These are phyloP conservation scores for Paramuricea clavata DNA, from an alignment of 92 coral and sea anemone genomes.

Conservation along the genomic window DNA sequence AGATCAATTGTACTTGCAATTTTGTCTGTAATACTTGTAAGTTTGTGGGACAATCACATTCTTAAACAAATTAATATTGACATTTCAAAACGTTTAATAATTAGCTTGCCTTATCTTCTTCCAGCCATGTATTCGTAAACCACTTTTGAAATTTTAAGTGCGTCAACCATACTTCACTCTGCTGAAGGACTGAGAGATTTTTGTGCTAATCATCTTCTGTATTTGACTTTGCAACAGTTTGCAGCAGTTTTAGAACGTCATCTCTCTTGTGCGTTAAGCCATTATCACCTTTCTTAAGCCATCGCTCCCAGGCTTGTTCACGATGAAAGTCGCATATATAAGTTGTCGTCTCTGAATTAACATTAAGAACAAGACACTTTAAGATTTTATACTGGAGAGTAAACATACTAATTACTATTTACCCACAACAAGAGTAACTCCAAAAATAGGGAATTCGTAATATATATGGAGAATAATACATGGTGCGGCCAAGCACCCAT, in stretches of 20 bases:
- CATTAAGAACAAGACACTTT: too few species aligned
- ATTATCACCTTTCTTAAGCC: constrained; percentile 56
- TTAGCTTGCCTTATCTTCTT: constrained; percentile 50
- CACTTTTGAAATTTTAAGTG: constrained; percentile 41
- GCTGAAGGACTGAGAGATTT: constrained; percentile 19
- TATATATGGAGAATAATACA: too few species aligned
- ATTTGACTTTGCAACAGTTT: constrained; percentile 24
- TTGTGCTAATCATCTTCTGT: constrained; percentile 40
- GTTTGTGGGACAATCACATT: too few species aligned
- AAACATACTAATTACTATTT: too few species aligned
- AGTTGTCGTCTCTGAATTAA: constrained; percentile 1
- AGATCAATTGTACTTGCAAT: too few species aligned
- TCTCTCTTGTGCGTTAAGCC: constrained; percentile 36
- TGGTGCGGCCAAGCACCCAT: too few species aligned
- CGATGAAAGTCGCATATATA: constrained; percentile 65
- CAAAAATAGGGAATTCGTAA: too few species aligned
- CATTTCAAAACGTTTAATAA: background rate
- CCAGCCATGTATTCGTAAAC: constrained; percentile 54
- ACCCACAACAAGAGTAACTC: too few species aligned
- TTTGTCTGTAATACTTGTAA: too few species aligned
- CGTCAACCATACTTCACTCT: constrained; percentile 42
- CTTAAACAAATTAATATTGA: background rate
- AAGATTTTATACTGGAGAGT: too few species aligned
- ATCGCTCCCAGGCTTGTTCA: constrained; percentile 60
- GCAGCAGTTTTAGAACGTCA: constrained; percentile 29